Evolutionary conservation across 2,113 vertebrate species (phyloP).

Genomic region (Solea solea): DNA sequence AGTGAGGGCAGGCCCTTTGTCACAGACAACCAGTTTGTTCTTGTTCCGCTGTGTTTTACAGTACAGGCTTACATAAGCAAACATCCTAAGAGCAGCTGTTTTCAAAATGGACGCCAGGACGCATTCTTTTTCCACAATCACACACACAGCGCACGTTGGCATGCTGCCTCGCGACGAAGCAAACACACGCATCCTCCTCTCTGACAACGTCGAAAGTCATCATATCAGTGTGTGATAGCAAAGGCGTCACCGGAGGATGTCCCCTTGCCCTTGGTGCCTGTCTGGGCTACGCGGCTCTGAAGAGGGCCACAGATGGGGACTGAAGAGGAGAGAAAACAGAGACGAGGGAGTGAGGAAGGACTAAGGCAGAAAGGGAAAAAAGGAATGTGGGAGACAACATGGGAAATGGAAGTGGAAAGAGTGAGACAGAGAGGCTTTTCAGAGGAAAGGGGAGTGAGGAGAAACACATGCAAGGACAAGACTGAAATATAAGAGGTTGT

Average conservation of each 20-base stretch:
- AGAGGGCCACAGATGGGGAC: conserved; percentile 45
- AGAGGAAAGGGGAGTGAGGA: conserved; percentile 1
- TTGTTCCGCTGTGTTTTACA: conserved; percentile 55
- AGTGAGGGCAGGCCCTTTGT: conserved; percentile 52
- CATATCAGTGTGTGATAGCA: conserved; percentile 29
- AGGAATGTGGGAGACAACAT: neutral
- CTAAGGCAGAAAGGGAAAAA: conserved; percentile 4
- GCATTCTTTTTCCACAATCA: conserved; percentile 26
- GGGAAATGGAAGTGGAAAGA: conserved; percentile 29
- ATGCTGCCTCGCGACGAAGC: conserved; percentile 2
- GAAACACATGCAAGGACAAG: neutral
- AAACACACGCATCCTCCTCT: neutral
- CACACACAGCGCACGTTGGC: neutral
- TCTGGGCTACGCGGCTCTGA: conserved; percentile 40
- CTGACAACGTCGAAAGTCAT: conserved; percentile 6
- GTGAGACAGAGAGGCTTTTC: neutral
- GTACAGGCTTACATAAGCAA: conserved; percentile 63
- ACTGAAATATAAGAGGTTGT: neutral
- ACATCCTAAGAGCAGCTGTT: conserved; percentile 51
- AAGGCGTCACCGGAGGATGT: conserved; percentile 41
- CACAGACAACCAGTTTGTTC: conserved; percentile 48
- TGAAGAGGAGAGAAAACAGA: conserved; percentile 9
- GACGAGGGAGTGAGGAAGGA: conserved; percentile 4
- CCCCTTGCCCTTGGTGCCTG: conserved; percentile 58
- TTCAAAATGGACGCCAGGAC: conserved; percentile 44